Evolutionary conservation across 2,888 invertebrate genomes (phyloP).

Genomic region (Metellina segmentata): DNA sequence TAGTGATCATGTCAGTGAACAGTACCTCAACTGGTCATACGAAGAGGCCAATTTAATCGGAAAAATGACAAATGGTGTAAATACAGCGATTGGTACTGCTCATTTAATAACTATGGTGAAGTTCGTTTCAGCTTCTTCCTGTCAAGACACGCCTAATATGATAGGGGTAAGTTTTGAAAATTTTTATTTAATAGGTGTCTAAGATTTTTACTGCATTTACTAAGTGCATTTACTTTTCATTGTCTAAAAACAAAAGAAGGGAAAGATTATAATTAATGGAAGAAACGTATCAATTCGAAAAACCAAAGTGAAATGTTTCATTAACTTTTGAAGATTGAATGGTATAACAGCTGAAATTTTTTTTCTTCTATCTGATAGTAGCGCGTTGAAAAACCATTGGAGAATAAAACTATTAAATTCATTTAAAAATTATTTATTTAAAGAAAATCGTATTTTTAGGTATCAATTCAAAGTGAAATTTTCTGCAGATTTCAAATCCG

Average conservation of each 20-base stretch:
- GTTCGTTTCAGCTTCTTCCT: conserved; percentile 61
- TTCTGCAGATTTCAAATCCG: too few species aligned
- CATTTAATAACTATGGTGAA: conserved; percentile 61
- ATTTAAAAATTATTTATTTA: too few species aligned
- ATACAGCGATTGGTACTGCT: conserved; percentile 18
- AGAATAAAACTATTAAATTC: too few species aligned
- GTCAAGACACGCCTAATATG: conserved; percentile 50
- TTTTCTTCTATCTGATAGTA: too few species aligned
- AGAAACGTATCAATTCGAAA: not conserved
- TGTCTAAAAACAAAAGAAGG: too few species aligned
- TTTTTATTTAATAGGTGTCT: not conserved
- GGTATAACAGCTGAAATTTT: too few species aligned
- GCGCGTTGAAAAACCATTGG: too few species aligned
- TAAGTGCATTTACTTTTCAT: too few species aligned
- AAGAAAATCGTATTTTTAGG: too few species aligned
- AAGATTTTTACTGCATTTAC: not conserved
- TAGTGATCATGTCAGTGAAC: conserved; percentile 3
- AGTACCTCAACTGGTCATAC: conserved; percentile 43
- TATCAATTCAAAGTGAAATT: too few species aligned
- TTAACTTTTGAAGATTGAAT: too few species aligned
- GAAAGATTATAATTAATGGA: not conserved
- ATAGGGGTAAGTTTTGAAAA: conserved; percentile 36
- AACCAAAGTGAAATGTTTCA: not conserved
- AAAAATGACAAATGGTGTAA: conserved; percentile 28
- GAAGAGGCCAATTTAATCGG: conserved; percentile 40